Evolutionary conservation across 2,888 invertebrate genomes (phyloP).

Genomic region (Thymelicus acteon): DNA sequence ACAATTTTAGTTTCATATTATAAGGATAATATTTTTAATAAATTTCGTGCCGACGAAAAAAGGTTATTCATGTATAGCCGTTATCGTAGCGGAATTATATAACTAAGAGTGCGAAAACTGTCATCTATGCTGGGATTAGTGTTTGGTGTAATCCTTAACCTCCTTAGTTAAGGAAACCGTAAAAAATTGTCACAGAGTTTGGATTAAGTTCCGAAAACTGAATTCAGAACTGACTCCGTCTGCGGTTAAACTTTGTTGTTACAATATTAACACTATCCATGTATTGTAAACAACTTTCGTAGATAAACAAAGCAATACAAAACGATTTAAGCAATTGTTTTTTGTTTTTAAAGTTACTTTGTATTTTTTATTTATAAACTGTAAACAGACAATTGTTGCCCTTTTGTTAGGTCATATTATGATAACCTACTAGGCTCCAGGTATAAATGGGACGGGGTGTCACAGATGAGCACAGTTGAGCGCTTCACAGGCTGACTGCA

Average conservation of each 20-base stretch:
- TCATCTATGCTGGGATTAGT: too few relatives aligned
- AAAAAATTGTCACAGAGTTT: too few relatives aligned
- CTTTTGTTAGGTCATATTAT: conserved; percentile 5
- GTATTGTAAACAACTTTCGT: background rate
- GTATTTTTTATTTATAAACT: background rate
- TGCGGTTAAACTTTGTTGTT: background rate
- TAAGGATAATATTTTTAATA: too few relatives aligned
- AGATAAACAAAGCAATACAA: background rate
- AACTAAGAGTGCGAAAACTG: too few relatives aligned
- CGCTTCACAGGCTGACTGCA: conserved; percentile 43
- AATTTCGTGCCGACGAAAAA: too few relatives aligned
- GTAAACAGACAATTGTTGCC: conserved; percentile 1
- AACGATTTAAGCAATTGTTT: background rate
- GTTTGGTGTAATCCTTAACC: too few relatives aligned
- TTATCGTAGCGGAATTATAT: too few relatives aligned
- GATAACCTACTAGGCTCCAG: background rate
- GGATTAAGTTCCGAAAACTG: too few relatives aligned
- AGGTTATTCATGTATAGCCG: too few relatives aligned
- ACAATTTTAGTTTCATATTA: too few relatives aligned
- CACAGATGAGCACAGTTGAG: conserved; percentile 59
- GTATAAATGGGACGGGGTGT: conserved; percentile 11
- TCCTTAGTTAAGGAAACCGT: too few relatives aligned
- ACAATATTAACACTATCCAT: background rate
- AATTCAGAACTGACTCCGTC: too few relatives aligned
- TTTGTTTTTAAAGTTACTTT: conserved; percentile 12